Evolutionary conservation across 2,888 invertebrate genomes (phyloP).

Genomic region (Leptinotarsa rubiginosa): DNA sequence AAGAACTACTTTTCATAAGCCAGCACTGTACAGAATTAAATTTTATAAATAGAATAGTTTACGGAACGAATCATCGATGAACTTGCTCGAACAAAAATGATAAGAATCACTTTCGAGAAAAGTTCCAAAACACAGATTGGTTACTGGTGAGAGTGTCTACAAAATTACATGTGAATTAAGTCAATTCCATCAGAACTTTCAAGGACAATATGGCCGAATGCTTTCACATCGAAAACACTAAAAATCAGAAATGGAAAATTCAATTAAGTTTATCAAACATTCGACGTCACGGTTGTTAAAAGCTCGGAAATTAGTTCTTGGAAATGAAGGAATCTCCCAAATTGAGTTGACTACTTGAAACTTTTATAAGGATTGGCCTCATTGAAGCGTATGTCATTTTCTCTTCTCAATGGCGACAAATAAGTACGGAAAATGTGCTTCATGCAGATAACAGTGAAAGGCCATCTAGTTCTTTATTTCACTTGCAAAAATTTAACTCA

Average conservation of each 20-base stretch:
- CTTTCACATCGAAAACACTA: constrained; percentile 1
- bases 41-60: too few relatives aligned
- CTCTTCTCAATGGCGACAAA: constrained; percentile 54
- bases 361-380: constrained; percentile 12
- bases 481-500: constrained; percentile 60
- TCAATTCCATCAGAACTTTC: neutral
- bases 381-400: constrained; percentile 51
- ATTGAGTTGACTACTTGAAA: constrained; percentile 19
- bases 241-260: constrained; percentile 25
- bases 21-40: too few relatives aligned
- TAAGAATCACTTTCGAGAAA: too few relatives aligned
- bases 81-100: too few relatives aligned
- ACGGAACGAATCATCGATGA: too few relatives aligned
- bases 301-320: constrained; percentile 21
- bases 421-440: constrained; percentile 58
- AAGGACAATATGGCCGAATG: constrained; percentile 3
- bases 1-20: too few relatives aligned
- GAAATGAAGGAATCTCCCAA: constrained; percentile 20
- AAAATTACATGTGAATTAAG: neutral
- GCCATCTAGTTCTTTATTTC: constrained; percentile 60
- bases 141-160: neutral
- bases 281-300: constrained; percentile 23
- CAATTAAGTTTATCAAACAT: constrained; percentile 20
- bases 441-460: constrained; percentile 59
- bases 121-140: too few relatives aligned